Percentiles rank a stretch among this genome's conserved stretches.
Evolutionary conservation across 2,797 vertebrate genomes (phyloP).

Genomic region (Champsocephalus esox): DNA sequence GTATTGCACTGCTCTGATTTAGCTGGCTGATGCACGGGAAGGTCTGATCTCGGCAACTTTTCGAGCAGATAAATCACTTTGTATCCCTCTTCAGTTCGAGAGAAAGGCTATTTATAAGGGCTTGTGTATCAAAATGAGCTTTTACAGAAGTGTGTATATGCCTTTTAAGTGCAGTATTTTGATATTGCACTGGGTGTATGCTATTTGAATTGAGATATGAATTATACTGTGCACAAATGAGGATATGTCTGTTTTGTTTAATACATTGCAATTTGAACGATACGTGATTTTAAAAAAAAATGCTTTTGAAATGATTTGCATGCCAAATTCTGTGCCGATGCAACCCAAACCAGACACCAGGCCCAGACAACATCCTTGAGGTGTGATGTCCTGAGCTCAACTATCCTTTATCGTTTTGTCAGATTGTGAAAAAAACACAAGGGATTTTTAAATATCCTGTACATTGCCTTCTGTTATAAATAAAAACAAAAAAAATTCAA

Average conservation of each 20-base stretch:
- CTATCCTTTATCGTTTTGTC: not conserved
- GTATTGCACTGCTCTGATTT: constrained; percentile 17
- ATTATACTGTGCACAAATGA: not conserved
- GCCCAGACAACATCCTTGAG: constrained; percentile 10
- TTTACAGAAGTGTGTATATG: not conserved
- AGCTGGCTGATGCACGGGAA: constrained; percentile 10
- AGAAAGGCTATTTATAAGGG: not conserved
- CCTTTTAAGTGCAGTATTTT: not conserved
- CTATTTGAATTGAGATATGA: not conserved
- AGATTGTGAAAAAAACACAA: not conserved
- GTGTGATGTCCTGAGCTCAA: not conserved
- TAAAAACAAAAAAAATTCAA: too few relatives aligned
- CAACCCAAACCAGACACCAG: not conserved
- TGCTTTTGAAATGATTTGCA: not conserved
- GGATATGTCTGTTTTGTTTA: not conserved
- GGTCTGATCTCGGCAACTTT: constrained; percentile 20
- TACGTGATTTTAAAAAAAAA: not conserved
- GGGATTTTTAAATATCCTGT: too few relatives aligned
- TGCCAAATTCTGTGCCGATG: not conserved
- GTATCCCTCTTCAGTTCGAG: not conserved
- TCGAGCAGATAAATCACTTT: constrained; percentile 27
- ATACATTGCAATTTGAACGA: not conserved
- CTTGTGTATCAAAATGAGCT: not conserved
- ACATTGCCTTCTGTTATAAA: too few relatives aligned
- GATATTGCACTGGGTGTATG: not conserved